Evolutionary conservation across 1,140 invertebrate genomes (phyloP), one percentile per base, ranked within the genome.

Genomic region (Oryzaephilus surinamensis): DNA sequence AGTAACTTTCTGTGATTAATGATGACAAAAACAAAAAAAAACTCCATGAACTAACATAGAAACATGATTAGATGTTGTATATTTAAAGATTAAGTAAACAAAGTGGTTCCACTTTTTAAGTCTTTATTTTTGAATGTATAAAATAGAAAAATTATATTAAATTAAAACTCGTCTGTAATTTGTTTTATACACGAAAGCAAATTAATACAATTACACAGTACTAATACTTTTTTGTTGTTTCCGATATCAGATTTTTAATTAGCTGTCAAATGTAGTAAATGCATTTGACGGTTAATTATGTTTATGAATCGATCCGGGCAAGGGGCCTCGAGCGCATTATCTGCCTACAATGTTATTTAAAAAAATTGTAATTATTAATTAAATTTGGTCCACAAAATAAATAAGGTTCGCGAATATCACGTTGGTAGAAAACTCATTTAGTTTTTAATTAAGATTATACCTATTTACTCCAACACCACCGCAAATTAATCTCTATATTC

Each of bases 391-490:
- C 46, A 19, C 32, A 37, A 39, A 46, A 46, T 46, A 46, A 46
- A 46, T 46, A 50, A 50, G 46, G 37, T 46, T 46, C 38, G 34
- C 41, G 40, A 50, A 43, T 31, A 43, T 46, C 43, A 42, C 38
- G 41, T 37, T 41, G 43, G 43, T 43, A 39, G 45, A 51, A n/a
- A 53, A 53, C 51, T 53, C 51, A 51, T 53, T 53, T 53, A 51
- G 48, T 51, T 53, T 53, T 53, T 53, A 53, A 53, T 53, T 53
- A 53, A 53, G 48, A 53, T 53, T 53, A 53, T 51, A 41, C 43
- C 45, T 50, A 46, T 34, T 53, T 53, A 48, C 51, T 46, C 40
- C 41, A 41, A 43, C 40, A 37, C 42, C 30, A 39, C 43, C 43
- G 47, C 41, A 52, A 47, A 46, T 52, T 50, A 52, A 47, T 50